These are phyloP conservation scores for Hemicordylus capensis DNA, from an alignment of 2,113 vertebrate genomes.

Conservation along the genomic window DNA sequence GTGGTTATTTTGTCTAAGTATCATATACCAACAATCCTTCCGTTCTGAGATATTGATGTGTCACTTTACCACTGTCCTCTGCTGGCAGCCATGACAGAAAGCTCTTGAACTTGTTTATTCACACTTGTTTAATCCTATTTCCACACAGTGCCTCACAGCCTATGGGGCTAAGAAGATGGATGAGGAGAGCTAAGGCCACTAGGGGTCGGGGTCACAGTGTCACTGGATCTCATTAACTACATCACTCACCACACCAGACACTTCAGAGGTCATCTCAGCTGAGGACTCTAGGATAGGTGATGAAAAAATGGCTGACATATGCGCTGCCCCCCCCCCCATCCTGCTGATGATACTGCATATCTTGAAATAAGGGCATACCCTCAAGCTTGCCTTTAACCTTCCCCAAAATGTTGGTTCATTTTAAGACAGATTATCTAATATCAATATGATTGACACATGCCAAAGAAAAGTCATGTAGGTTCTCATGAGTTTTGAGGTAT, in stretches of 20 bases:
- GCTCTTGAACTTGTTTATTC: slow-evolving; percentile 83
- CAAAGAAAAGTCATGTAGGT: rapidly evolving
- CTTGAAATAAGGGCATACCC: slow-evolving; percentile 31
- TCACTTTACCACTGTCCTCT: slow-evolving; percentile 70
- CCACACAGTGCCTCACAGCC: slow-evolving; percentile 67
- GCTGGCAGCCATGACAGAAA: slow-evolving; percentile 72
- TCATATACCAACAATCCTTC: slow-evolving; percentile 48
- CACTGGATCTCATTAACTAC: slow-evolving; percentile 82
- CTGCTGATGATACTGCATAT: background rate
- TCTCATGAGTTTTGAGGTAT: background rate
- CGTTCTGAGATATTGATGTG: slow-evolving; percentile 67
- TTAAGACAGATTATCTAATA: background rate
- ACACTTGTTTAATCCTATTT: slow-evolving; percentile 83
- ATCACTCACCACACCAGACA: slow-evolving; percentile 76
- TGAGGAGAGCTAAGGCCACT: slow-evolving; percentile 73
- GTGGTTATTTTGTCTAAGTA: slow-evolving; percentile 69
- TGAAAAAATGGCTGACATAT: slow-evolving; percentile 50
- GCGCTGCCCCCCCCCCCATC: background rate
- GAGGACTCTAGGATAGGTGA: slow-evolving; percentile 38
- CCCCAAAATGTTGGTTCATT: background rate
- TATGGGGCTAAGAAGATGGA: slow-evolving; percentile 80
- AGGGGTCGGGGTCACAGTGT: slow-evolving; percentile 80
- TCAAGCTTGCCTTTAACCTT: background rate
- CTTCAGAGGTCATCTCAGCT: slow-evolving; percentile 73
- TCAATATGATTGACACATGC: background rate